Evolutionary conservation across 2,113 vertebrate species (phyloP), one percentile per base, ranked within the genome.

Genomic region (Pandion haliaetus): DNA sequence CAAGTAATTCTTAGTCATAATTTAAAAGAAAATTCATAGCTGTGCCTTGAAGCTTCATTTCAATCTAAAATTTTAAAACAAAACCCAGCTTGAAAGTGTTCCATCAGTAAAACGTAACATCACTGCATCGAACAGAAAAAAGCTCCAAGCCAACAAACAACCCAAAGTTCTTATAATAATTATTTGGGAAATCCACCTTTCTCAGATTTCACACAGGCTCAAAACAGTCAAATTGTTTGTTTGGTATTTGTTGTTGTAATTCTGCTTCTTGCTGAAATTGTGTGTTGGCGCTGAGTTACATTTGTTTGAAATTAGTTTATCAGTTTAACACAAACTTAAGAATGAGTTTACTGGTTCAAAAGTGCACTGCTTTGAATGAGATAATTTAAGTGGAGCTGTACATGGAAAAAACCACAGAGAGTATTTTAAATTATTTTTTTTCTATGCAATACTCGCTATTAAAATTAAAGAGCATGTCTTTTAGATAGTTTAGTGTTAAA

Each of bases 251-350:
- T 93, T 93, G 87, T 93, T 92, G 77, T 92, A 95, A 90, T 90
- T 94, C 62, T 77, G 62, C 73, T 92, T 84, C 77, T 96, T 93
- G 95, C 86, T 89, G 84, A 93, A 96, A 94, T 70, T 66, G 47
- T 83, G 66, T 85, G 86, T 86, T 96, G 86, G 82, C 81, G 63
- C 93, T 36, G 89, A 82, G 78, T 66, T 95, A 73, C 81, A 49
- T 95, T 96, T 91, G 85, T 96, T 93, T 95, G 90, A 91, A 96
- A 96, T 87, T 76, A 90, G 86, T 96, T 97, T 92, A 91, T 97
- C 90, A 84, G 93, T 42, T 78, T 93, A 85, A 77, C 71, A 55
- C 66, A 90, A 74, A 94, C 80, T 66, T 29, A 29, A 88, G 58
- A 86, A 73, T 38, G 77, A 84, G 70, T 95, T 96, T 88, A 82